Percentiles rank a stretch among this genome's conserved stretches.
Evolutionary conservation across 1,140 invertebrate genomes (phyloP).

Genomic region (Aphelinus atriplicis): DNA sequence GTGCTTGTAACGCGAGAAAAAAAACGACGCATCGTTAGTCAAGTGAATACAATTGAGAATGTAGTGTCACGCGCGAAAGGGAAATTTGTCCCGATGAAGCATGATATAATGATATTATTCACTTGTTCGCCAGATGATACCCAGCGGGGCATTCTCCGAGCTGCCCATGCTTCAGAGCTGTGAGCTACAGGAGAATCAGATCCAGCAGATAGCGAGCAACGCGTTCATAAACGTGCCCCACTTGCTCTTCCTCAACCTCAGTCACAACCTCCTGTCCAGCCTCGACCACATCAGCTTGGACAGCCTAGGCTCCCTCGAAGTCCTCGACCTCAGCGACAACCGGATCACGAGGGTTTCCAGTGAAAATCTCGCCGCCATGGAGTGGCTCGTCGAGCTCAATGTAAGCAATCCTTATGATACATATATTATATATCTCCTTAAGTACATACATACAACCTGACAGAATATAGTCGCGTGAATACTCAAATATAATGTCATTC

Average conservation of each 20-base stretch:
- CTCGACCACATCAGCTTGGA: constrained; percentile 79
- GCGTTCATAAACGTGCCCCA: constrained; percentile 82
- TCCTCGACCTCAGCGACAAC: constrained; percentile 83
- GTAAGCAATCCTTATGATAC: constrained; percentile 48
- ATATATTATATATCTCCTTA: no score
- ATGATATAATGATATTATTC: not conserved
- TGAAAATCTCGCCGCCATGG: constrained; percentile 74
- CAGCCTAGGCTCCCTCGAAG: constrained; percentile 79
- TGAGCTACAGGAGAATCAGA: constrained; percentile 83
- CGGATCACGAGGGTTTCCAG: constrained; percentile 75
- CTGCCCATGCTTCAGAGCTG: constrained; percentile 77
- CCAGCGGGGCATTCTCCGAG: constrained; percentile 80
- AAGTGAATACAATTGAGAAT: no score
- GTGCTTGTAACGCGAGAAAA: no score
- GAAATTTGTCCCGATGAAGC: not conserved
- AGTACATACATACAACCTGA: no score
- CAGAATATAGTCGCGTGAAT: no score
- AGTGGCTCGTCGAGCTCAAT: constrained; percentile 86
- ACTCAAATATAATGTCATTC: no score
- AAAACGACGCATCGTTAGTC: no score
- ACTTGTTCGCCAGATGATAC: constrained; percentile 59
- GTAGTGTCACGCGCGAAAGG: no score
- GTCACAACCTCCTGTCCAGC: constrained; percentile 77
- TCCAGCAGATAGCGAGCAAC: constrained; percentile 75
- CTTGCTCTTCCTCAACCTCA: constrained; percentile 83